Conservation (phyloP, 92 coral and sea anemone genomes). For the Meandrina meandrites region DNA sequence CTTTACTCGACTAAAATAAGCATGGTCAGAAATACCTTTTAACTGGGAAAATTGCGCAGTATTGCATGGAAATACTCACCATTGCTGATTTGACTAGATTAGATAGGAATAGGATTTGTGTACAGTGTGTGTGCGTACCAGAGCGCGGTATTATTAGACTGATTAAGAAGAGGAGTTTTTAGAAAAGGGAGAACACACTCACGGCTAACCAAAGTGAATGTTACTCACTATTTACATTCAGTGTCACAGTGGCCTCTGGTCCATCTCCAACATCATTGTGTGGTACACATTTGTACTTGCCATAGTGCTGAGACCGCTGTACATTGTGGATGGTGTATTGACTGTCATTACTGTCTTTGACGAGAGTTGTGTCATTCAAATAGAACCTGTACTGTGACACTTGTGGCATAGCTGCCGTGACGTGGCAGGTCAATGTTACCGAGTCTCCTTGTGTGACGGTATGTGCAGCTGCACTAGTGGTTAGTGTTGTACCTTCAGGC, state of each 20-base stretch:
- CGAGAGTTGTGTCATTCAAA: not conserved
- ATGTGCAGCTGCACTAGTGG: not conserved
- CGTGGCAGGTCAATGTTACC: slow-evolving; percentile 12
- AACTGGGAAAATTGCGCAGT: too few species aligned
- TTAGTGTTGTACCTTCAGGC: not conserved
- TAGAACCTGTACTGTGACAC: slow-evolving; percentile 10
- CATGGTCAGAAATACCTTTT: too few species aligned
- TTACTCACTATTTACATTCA: slow-evolving; percentile 4
- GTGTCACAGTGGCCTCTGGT: not conserved
- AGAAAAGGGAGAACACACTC: too few species aligned
- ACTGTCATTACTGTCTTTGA: not conserved
- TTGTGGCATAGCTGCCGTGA: slow-evolving; percentile 12
- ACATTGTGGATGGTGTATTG: not conserved
- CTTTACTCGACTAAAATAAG: too few species aligned
- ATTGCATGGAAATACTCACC: too few species aligned
- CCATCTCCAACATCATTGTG: slow-evolving; percentile 19
- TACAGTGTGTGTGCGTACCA: too few species aligned
- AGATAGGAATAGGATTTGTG: too few species aligned
- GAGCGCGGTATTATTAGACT: too few species aligned
- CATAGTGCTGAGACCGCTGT: slow-evolving; percentile 10
- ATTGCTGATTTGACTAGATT: too few species aligned
- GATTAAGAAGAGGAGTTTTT: not conserved
- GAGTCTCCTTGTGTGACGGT: slow-evolving; percentile 12
- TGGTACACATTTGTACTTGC: slow-evolving; percentile 16
- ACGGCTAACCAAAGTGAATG: not conserved